These are phyloP conservation scores for Penaeus vannamei DNA, from an alignment of 1,140 invertebrate species.

Conservation along the genomic window DNA sequence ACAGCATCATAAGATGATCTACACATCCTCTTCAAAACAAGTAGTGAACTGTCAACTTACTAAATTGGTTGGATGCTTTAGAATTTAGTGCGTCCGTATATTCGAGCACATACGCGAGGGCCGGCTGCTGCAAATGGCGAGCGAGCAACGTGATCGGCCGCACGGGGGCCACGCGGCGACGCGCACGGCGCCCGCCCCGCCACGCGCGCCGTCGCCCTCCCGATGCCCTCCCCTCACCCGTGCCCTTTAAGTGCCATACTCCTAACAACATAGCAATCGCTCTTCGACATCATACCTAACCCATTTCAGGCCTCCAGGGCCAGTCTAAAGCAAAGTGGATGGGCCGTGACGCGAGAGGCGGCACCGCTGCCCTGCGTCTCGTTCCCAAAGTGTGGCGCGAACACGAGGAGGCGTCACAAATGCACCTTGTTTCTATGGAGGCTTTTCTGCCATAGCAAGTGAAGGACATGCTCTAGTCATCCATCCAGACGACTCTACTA, in stretches of 20 bases:
- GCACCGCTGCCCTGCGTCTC: constrained; percentile 47
- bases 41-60: constrained; percentile 54
- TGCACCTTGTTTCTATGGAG: constrained; percentile 27
- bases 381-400: constrained; percentile 59
- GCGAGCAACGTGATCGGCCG: constrained; percentile 56
- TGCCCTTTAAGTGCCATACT: neutral
- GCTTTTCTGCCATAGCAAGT: neutral
- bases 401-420: constrained; percentile 52
- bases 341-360: neutral
- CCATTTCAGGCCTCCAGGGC: no score
- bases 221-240: neutral
- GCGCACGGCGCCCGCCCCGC: constrained; percentile 47
- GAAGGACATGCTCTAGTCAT: constrained; percentile 35
- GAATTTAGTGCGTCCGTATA: constrained; percentile 48
- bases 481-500: neutral
- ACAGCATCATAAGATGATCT: constrained; percentile 11
- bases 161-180: constrained; percentile 52
- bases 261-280: neutral
- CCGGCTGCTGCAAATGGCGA: constrained; percentile 61
- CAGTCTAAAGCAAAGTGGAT: no score
- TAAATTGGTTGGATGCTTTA: constrained; percentile 45
- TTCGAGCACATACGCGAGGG: constrained; percentile 50
- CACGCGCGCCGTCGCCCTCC: neutral
- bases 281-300: neutral
- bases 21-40: constrained; percentile 25